phyloP scores from a whole-genome alignment of 2,797 vertebrate species.

The Masticophis lateralis region DNA sequence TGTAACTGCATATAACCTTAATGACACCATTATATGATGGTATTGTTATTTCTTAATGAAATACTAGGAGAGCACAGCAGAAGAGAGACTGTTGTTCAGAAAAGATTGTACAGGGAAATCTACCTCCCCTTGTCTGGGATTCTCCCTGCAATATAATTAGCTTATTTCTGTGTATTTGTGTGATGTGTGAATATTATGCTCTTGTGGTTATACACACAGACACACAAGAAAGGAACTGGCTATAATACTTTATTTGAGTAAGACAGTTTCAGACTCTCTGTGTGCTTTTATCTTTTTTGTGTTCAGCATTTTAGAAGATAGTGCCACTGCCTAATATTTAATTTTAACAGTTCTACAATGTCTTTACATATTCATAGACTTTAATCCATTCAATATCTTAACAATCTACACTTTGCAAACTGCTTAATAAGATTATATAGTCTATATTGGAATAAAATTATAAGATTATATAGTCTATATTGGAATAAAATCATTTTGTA shows the following conservation, averaged over 20 bases:
- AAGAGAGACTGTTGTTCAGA: neutral
- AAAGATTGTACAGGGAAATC: neutral
- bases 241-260: neutral
- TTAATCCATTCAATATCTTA: neutral
- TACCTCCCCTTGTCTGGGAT: neutral
- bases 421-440: neutral
- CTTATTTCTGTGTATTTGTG: neutral
- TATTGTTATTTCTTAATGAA: neutral
- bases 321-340: neutral
- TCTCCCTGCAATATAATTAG: neutral
- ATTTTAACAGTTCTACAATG: neutral
- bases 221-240: neutral
- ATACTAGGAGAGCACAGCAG: neutral
- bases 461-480: neutral
- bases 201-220: neutral
- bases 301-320: neutral
- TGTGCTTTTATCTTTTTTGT: neutral
- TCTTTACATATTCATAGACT: neutral
- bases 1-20: neutral
- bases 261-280: neutral
- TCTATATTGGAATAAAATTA: neutral
- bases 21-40: neutral
- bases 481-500: neutral
- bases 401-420: neutral
- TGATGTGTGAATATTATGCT: neutral